Evolutionary conservation across 1,140 invertebrate genomes (phyloP).

Genomic region (Drosophila elegans): DNA sequence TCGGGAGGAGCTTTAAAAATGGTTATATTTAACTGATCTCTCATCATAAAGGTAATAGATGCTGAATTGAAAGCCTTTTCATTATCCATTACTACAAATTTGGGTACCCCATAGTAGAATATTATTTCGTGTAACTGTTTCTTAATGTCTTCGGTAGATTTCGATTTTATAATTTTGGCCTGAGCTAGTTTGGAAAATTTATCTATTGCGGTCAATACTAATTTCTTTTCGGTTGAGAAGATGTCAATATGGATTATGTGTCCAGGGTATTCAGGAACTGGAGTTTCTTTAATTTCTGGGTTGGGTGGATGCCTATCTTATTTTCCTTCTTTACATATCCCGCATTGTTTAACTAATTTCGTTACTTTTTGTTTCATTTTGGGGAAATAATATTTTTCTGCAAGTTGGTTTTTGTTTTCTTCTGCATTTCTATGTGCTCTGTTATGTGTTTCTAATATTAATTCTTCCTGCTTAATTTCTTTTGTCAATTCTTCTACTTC

Average conservation of each 20-base stretch:
- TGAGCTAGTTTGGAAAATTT: slow-evolving; percentile 2
- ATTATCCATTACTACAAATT: slow-evolving; percentile 47
- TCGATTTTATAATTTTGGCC: slow-evolving; percentile 18
- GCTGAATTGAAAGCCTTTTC: slow-evolving; percentile 46
- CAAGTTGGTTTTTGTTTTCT: too few species aligned
- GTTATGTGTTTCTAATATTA: too few species aligned
- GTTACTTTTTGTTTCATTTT: too few species aligned
- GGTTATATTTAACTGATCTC: slow-evolving; percentile 30
- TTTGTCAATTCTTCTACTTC: too few species aligned
- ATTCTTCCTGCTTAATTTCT: too few species aligned
- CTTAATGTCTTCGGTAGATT: slow-evolving; percentile 31
- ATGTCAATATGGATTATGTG: slow-evolving; percentile 9
- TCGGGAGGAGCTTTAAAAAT: slow-evolving; percentile 20
- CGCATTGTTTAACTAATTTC: too few species aligned
- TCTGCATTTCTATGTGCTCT: too few species aligned
- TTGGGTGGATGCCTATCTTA: slow-evolving; percentile 20
- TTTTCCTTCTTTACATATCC: slow-evolving; percentile 53
- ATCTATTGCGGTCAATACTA: slow-evolving; percentile 15
- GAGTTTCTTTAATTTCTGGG: slow-evolving; percentile 5
- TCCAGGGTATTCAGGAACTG: slow-evolving; percentile 9
- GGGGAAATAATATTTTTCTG: too few species aligned
- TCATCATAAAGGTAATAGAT: slow-evolving; percentile 24
- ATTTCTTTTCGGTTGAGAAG: slow-evolving; percentile 9
- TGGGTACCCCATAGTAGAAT: slow-evolving; percentile 40
- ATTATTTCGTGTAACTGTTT: slow-evolving; percentile 17